Percentiles rank a stretch among this genome's conserved stretches.
Conservation (phyloP, 2,113 vertebrate species). For the Pangasianodon hypophthalmus region DNA sequence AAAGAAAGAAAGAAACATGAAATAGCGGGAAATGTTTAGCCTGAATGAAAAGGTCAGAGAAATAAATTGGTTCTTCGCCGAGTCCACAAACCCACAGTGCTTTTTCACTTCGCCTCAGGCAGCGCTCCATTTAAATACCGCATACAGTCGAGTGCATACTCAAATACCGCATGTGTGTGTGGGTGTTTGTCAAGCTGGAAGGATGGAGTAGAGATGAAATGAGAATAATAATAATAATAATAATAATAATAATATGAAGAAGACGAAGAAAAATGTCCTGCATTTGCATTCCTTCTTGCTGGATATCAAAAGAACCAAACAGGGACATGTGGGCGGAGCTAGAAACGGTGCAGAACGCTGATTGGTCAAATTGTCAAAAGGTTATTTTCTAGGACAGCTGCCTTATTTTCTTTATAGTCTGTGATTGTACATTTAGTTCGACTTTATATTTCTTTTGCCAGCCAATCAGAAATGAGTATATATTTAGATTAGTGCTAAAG, state of each 20-base stretch:
- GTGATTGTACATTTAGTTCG: too few species aligned
- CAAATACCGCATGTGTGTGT: neutral
- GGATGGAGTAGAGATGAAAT: neutral
- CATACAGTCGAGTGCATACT: neutral
- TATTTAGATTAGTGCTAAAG: too few species aligned
- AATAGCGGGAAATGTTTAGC: conserved; percentile 36
- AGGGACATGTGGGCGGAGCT: neutral
- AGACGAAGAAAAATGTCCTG: neutral
- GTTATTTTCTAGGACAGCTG: neutral
- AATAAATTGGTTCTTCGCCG: conserved; percentile 40
- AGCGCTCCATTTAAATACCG: neutral
- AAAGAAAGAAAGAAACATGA: neutral
- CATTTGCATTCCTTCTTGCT: neutral
- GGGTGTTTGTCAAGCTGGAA: neutral
- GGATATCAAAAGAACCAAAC: neutral
- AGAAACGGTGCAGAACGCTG: neutral
- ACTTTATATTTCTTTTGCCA: too few species aligned
- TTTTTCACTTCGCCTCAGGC: neutral
- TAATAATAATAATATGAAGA: neutral
- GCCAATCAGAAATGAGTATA: too few species aligned
- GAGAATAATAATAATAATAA: neutral
- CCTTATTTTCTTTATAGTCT: neutral
- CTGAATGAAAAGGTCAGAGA: conserved; percentile 42
- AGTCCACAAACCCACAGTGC: conserved; percentile 10
- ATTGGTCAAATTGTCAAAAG: neutral